A percentile compares a stretch with the other conserved stretches of the same genome.
Evolutionary conservation across 1,140 invertebrate species (phyloP).

Genomic region (Macrobrachium rosenbergii): DNA sequence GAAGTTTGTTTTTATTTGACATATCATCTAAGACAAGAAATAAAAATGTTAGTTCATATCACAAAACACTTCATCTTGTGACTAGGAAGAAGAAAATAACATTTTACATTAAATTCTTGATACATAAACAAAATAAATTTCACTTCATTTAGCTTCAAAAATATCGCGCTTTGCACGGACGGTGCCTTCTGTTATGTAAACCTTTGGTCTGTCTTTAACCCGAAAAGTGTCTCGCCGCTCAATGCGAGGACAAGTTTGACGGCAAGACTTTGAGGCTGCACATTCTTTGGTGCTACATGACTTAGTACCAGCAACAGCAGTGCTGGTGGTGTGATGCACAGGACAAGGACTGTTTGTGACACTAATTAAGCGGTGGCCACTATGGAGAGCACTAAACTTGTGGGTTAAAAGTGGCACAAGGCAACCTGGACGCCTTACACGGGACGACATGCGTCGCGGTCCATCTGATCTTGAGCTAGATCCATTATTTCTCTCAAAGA

Average conservation of each 20-base stretch:
- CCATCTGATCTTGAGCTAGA: constrained; percentile 35
- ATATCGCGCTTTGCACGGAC: constrained; percentile 66
- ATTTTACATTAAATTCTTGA: constrained; percentile 30
- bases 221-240: constrained; percentile 59
- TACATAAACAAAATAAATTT: constrained; percentile 23
- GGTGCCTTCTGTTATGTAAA: constrained; percentile 66
- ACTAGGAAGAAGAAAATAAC: constrained; percentile 64
- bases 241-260: constrained; percentile 20
- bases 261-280: constrained; percentile 23
- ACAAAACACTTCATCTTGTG: constrained; percentile 62
- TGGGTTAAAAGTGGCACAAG: constrained; percentile 53
- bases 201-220: constrained; percentile 62
- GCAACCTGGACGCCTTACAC: constrained; percentile 37
- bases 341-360: constrained; percentile 30
- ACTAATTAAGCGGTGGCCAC: constrained; percentile 30
- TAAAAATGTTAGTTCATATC: constrained; percentile 59
- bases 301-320: constrained; percentile 45
- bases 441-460: constrained; percentile 24
- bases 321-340: constrained; percentile 31
- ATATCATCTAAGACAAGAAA: constrained; percentile 38
- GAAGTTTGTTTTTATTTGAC: constrained; percentile 41
- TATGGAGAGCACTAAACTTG: constrained; percentile 44
- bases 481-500: constrained; percentile 80
- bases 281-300: constrained; percentile 56
- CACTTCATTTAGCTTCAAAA: constrained; percentile 63